Base-by-base conservation (phyloP, 2,797 vertebrate species). In the Hypotaenidia philippensis region DNA sequence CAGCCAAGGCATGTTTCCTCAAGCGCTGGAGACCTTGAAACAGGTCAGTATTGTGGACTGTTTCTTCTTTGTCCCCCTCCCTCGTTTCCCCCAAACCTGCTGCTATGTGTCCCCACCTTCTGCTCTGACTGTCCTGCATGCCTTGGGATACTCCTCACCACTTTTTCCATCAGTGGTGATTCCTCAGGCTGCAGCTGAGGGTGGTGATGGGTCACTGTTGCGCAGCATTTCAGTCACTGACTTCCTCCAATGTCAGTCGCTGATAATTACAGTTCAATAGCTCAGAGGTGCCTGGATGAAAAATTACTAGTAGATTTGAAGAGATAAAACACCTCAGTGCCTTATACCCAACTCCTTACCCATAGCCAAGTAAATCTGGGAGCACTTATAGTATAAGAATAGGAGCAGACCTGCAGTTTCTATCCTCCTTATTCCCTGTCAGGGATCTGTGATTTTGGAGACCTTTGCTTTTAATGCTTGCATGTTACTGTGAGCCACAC, bases 11-110 rank as follows among this genome's bases (percentile, higher is more conserved):
- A 97, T 97, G 94, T 97, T 98, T 60, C 91, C 97, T 45, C 98
- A 99, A 9, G 99, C 99, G 0, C 94, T 98, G 97, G 97, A 98
- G 85, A 99, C 98, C 40, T 98, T 99, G 92, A 98, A 96, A 92
- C 96, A 99, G 99, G 99, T 99, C 87, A 97, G 98, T 98, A 44
- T 45, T 72, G 38, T 45, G 45, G 69, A 41, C 4, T 36, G 5
- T 11, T 9, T 9, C n/a, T 38, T 55, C n/a, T 76, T 41, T 81
- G 19, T 32, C 15, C 19, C 17, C 6, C 21, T 94, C 23, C 20
- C 21, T 41, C 3, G 0, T 31, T 93, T 70, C 25, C 56, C 34
- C 34, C 0, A 0, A 49, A n/a, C 31, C 50, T 53, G 18, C n/a
- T 1, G 16, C n/a, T 1, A 0, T 59, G 60, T 49, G 38, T 21